Base-by-base conservation (phyloP, 2,888 invertebrate species). In the Lathronympha strigana region DNA sequence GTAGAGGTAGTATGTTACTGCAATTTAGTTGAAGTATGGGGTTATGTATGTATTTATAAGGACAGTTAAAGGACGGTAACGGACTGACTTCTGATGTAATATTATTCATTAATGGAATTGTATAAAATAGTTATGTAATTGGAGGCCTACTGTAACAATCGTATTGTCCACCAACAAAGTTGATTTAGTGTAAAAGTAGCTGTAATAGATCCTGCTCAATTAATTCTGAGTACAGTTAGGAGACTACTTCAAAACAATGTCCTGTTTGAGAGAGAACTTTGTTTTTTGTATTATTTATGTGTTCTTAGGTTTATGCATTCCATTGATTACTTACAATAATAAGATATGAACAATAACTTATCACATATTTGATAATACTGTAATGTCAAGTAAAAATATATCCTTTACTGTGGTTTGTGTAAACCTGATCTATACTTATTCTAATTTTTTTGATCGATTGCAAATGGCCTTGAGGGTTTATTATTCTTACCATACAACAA, bases 41-140 rank as follows among this genome's bases (percentile, higher is more conserved):
- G 81, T 86, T 86, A 85, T 88, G 88, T 89, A 87, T 63, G 63
- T 63, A 63, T 63, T 84, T 81, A 85, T 90, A 87, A 85, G 88
- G 79, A 82, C 83, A 86, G 85, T 83, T 85, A 79, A 79, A 82
- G 76, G 82, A 84, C 75, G 86, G 84, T 80, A 85, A 83, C 82
- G 87, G 88, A 89, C 89, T 90, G 90, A 90, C 81, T 86, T 87
- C 84, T 86, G 87, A 87, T 87, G 85, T 88, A 88, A 86, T 86
- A 85, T 86, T 88, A 86, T 63, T 86, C 80, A 81, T 86, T 87
- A 84, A 85, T 83, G 86, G 84, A 88, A 87, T 83, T 88, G 88
- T 90, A 87, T 88, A 88, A 87, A 87, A 82, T 84, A 84, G 82
- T 84, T 78, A 78, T 83, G 79, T 85, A 84, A 80, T 81, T 82